Evolutionary conservation across 2,888 invertebrate genomes (phyloP).

Genomic region (Oligia latruncula): DNA sequence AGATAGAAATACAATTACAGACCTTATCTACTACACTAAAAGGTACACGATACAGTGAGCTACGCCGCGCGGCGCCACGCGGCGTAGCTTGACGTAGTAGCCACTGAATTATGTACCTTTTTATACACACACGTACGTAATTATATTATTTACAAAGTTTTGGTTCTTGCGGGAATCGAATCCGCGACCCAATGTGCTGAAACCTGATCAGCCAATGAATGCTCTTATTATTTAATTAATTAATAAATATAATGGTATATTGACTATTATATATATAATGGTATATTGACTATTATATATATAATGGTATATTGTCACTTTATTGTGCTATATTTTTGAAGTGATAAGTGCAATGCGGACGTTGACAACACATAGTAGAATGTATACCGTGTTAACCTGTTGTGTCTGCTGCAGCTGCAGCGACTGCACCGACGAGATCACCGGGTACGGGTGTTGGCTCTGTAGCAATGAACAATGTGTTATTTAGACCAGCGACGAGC

Average conservation of each 20-base stretch:
- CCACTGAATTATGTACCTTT: too few species aligned
- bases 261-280: too few species aligned
- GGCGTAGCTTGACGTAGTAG: too few species aligned
- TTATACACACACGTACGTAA: too few species aligned
- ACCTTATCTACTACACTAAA: too few species aligned
- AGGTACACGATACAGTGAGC: too few species aligned
- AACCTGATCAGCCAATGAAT: neutral
- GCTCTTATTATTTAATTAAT: neutral
- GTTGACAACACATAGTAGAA: slow-evolving; percentile 21
- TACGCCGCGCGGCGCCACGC: too few species aligned
- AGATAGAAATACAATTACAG: too few species aligned
- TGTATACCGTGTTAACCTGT: slow-evolving; percentile 82
- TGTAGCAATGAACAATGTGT: slow-evolving; percentile 57
- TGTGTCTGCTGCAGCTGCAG: slow-evolving; percentile 86
- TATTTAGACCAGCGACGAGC: neutral
- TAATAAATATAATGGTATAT: too few species aligned
- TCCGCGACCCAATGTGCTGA: too few species aligned
- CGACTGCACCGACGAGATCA: slow-evolving; percentile 87
- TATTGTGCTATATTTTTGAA: neutral
- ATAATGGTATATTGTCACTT: too few species aligned
- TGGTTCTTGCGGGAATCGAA: neutral
- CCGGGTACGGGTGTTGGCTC: slow-evolving; percentile 84
- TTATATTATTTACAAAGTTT: neutral
- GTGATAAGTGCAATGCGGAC: neutral
- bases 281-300: too few species aligned